Conservation (phyloP, 2,797 vertebrate genomes). For the Coracias cyanogaster region DNA sequence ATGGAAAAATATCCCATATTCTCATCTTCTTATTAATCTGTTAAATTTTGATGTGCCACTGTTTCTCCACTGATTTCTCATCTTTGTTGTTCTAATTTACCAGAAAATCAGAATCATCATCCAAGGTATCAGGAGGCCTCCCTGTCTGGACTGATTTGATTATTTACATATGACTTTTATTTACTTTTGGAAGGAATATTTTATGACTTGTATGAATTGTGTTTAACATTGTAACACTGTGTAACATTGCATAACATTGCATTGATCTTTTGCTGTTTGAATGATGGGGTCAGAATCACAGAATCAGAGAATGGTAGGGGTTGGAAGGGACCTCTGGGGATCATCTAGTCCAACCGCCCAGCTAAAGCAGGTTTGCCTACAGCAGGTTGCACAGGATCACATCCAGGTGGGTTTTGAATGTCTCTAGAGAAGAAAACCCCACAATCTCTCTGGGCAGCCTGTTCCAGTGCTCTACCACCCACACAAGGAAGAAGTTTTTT, state of each 20-base stretch:
- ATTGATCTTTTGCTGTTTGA: background rate
- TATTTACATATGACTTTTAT: background rate
- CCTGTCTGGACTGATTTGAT: background rate
- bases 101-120: background rate
- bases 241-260: too few species aligned
- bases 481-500: background rate
- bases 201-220: background rate
- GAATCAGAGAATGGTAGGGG: too few species aligned
- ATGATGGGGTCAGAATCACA: background rate
- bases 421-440: too few species aligned
- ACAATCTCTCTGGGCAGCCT: background rate
- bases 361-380: too few species aligned
- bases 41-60: background rate
- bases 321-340: too few species aligned
- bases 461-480: background rate
- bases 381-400: too few species aligned
- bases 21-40: constrained; percentile 25
- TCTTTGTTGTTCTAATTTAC: constrained; percentile 11
- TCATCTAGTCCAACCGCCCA: too few species aligned
- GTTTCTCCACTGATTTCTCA: constrained; percentile 2
- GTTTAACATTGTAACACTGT: too few species aligned
- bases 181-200: background rate
- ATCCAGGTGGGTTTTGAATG: too few species aligned
- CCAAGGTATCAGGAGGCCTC: background rate
- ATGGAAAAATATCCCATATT: background rate